Evolutionary conservation across 2,797 vertebrate genomes (phyloP), one percentile per base, ranked within the genome.

Genomic region (Amphiprion clarkii): DNA sequence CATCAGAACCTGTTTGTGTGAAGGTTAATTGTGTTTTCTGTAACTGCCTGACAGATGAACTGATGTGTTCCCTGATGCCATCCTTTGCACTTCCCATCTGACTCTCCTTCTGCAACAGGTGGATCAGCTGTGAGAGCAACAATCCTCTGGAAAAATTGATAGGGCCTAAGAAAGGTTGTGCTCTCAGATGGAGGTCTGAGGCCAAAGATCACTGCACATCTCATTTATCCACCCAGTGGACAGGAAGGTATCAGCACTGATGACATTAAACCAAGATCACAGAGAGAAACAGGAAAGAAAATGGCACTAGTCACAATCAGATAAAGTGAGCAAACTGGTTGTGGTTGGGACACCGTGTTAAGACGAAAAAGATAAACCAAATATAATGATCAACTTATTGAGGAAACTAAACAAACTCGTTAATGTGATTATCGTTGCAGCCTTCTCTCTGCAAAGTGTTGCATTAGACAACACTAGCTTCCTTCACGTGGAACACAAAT

Each of bases 181-280:
- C 75, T 91, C 84, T 88, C 52, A 86, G 69, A 85, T 78, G 76
- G 87, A 87, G 81, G 80, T 76, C 78, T 71, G 70, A 85, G 78
- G 90, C 80, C 86, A 93, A 85, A 92, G 89, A 85, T 90, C 92
- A 92, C 71, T 89, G 86, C 86, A 91, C 90, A 92, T 89, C 88
- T 90, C 87, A 93, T 92, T 88, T 88, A 73, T 90, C 79, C 87
- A 74, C 46, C 83, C 82, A 90, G 85, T 89, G 88, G 85, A 82
- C 83, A 79, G 90, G 84, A 92, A 92, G 76, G 76, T 67, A 78
- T 87, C 85, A 65, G 74, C 46, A 39, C 76, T 75, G 86, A 85
- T 89, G 81, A 84, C 88, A 79, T 90, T 92, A 86, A 76, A 79
- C 78, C 82, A 51, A 81, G 76, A 91, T 87, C 90, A 86, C 82